phyloP scores from a whole-genome alignment of 2,797 vertebrate species.

The Psittacula derbiana region DNA sequence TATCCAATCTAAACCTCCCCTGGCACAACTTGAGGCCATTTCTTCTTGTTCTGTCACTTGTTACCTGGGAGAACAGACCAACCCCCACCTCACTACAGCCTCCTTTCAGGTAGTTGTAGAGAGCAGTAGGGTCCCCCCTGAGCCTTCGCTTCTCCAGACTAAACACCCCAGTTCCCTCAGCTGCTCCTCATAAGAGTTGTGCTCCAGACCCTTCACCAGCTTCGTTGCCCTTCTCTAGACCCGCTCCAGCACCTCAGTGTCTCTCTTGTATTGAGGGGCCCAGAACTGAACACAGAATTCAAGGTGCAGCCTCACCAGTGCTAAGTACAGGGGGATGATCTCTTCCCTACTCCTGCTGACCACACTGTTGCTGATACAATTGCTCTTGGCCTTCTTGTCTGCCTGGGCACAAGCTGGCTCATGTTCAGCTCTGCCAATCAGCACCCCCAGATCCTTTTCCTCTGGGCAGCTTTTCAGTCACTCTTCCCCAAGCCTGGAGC shows the following conservation, averaged over 20 bases:
- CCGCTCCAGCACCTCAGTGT: fast-evolving
- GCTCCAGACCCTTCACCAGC: neutral
- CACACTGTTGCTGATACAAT: fast-evolving
- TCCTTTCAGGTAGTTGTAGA: neutral
- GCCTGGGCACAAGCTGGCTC: too few relatives aligned
- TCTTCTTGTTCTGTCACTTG: neutral
- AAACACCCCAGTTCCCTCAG: neutral
- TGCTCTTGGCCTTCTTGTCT: neutral
- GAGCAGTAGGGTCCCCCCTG: fast-evolving
- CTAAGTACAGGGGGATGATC: fast-evolving
- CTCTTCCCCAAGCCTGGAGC: neutral
- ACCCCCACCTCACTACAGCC: fast-evolving
- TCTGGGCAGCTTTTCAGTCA: neutral
- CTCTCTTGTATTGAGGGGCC: neutral
- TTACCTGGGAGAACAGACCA: fast-evolving
- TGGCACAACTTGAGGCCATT: neutral
- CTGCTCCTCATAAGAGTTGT: fast-evolving
- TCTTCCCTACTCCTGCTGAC: neutral
- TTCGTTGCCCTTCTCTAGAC: fast-evolving
- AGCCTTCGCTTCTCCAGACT: neutral
- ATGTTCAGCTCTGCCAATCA: fast-evolving
- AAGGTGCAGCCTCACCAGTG: fast-evolving
- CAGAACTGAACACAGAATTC: fast-evolving
- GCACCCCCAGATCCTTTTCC: neutral
- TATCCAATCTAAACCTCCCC: neutral